These are phyloP conservation scores for Chrysoperla carnea DNA, from an alignment of 1,140 invertebrate species.

Conservation along the genomic window DNA sequence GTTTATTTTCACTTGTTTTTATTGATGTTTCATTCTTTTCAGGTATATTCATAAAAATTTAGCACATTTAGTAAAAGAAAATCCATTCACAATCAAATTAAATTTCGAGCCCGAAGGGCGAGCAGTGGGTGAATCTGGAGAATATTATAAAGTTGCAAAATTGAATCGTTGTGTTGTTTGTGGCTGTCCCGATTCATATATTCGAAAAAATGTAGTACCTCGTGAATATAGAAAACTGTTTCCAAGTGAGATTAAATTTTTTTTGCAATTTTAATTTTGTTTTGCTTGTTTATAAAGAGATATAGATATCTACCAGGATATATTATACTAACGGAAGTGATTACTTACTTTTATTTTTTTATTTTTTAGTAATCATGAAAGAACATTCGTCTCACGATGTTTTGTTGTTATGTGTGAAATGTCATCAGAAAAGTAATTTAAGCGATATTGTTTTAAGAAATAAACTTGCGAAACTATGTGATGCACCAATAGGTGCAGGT, in stretches of 20 bases:
- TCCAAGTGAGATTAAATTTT: constrained; percentile 32
- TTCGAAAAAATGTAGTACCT: constrained; percentile 68
- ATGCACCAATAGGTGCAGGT: constrained; percentile 33
- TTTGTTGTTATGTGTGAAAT: constrained; percentile 50
- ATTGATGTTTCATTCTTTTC: constrained; percentile 8
- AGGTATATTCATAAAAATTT: constrained; percentile 49
- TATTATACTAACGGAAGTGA: no score
- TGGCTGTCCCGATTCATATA: constrained; percentile 46
- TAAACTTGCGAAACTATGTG: constrained; percentile 38
- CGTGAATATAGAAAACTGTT: constrained; percentile 72
- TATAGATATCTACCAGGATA: no score
- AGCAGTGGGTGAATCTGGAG: constrained; percentile 44
- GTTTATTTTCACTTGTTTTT: no score
- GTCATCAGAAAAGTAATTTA: constrained; percentile 55
- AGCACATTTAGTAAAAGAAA: constrained; percentile 33
- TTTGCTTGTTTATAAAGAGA: no score
- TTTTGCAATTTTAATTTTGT: constrained; percentile 4
- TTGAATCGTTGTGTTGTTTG: constrained; percentile 76
- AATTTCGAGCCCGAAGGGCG: constrained; percentile 68
- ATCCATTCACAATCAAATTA: constrained; percentile 56
- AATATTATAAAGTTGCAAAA: constrained; percentile 56
- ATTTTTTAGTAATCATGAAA: constrained; percentile 47
- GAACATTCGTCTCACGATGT: constrained; percentile 73
- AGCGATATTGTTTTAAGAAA: constrained; percentile 42
- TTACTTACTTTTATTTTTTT: neutral